These are phyloP conservation scores for Grammatotria lemairii DNA, from an alignment of 2,113 vertebrate species.

Conservation along the genomic window DNA sequence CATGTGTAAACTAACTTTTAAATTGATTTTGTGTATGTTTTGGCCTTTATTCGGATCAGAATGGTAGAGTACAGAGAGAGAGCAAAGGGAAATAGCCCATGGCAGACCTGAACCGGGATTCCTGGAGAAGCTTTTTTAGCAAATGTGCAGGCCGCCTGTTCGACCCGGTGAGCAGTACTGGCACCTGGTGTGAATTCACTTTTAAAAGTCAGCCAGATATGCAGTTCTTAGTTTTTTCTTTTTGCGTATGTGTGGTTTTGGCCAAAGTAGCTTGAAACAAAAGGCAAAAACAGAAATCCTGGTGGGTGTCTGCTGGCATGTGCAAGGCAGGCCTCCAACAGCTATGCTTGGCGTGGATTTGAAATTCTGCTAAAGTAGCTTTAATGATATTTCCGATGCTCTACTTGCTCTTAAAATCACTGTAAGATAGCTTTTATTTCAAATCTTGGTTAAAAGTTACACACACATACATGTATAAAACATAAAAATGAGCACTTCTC, in stretches of 20 bases:
- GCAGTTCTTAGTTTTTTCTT: neutral
- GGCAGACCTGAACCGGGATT: neutral
- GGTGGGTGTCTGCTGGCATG: conserved; percentile 18
- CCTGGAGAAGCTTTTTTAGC: neutral
- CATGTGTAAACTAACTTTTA: neutral
- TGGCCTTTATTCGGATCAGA: neutral
- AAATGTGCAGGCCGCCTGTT: neutral
- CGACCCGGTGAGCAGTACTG: accelerated
- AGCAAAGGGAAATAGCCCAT: neutral
- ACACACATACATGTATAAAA: neutral
- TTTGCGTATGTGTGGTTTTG: neutral
- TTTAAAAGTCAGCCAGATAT: neutral
- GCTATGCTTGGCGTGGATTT: neutral
- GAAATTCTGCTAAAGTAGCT: neutral
- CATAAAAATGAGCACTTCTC: neutral
- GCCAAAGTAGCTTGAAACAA: neutral
- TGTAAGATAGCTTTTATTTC: neutral
- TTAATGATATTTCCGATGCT: neutral
- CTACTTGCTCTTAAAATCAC: neutral
- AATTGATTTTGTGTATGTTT: neutral
- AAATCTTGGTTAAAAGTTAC: neutral
- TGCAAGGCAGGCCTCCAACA: neutral
- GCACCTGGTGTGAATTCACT: neutral
- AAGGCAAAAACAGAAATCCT: conserved; percentile 5
- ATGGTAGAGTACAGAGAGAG: neutral